Conservation (phyloP, 2,113 vertebrate genomes). For the Cichladusa arquata region DNA sequence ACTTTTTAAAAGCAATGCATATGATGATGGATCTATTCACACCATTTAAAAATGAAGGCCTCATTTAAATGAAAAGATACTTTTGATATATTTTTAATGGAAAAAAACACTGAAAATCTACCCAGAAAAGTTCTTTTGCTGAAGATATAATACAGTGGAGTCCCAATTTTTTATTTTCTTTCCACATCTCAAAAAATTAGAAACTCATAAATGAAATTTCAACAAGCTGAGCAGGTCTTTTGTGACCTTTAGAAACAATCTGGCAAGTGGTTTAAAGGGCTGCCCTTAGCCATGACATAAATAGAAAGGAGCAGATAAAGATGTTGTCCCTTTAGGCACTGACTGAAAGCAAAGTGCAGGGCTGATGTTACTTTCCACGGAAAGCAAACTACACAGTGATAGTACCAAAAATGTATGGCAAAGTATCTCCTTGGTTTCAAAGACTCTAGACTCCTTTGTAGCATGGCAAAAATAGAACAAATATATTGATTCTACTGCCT, state of each 20-base stretch:
- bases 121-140: neutral
- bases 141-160: neutral
- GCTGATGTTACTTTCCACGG: neutral
- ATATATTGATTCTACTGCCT: neutral
- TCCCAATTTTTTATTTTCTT: neutral
- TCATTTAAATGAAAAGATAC: neutral
- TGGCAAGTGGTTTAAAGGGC: neutral
- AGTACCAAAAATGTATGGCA: neutral
- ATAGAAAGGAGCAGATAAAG: neutral
- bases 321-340: neutral
- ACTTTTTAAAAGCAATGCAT: neutral
- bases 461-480: conserved; percentile 9
- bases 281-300: neutral
- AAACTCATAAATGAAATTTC: neutral
- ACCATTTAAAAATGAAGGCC: neutral
- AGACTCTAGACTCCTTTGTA: neutral
- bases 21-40: too few relatives aligned
- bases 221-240: neutral
- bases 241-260: neutral
- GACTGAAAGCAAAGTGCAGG: neutral
- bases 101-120: neutral
- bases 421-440: neutral
- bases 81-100: neutral
- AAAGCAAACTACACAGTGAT: neutral
- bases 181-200: neutral